A percentile compares a stretch with the other conserved stretches of the same genome.
phyloP scores from a whole-genome alignment of 1,140 invertebrate genomes.

The Coboldia fuscipes region DNA sequence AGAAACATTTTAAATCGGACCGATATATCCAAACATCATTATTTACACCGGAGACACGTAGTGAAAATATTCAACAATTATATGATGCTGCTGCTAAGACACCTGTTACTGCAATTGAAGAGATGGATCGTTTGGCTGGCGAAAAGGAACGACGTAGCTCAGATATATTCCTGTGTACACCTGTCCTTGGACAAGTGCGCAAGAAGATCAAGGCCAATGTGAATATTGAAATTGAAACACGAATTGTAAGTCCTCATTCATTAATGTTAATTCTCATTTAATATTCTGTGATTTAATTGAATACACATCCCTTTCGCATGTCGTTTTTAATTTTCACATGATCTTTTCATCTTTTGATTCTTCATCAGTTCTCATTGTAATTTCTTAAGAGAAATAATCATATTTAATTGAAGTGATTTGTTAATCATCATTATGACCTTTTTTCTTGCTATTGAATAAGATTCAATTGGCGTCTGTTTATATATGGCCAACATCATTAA shows the following conservation, averaged over 20 bases:
- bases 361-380: too few relatives aligned
- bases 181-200: conserved; percentile 46
- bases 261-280: neutral
- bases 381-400: too few relatives aligned
- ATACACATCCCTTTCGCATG: too few relatives aligned
- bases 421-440: too few relatives aligned
- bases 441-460: too few relatives aligned
- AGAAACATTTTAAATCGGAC: conserved; percentile 44
- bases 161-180: conserved; percentile 49
- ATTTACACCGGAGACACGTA: conserved; percentile 40
- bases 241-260: conserved; percentile 45
- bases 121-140: conserved; percentile 27
- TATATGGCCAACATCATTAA: too few relatives aligned
- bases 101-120: conserved; percentile 19
- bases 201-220: conserved; percentile 39
- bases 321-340: too few relatives aligned
- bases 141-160: conserved; percentile 25
- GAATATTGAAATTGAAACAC: conserved; percentile 67
- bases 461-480: too few relatives aligned
- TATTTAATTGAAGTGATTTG: too few relatives aligned
- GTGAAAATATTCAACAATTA: conserved; percentile 32
- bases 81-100: conserved; percentile 46
- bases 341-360: too few relatives aligned
- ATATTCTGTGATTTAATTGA: too few relatives aligned
- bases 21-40: conserved; percentile 38